phyloP scores from a whole-genome alignment of 2,113 vertebrate genomes.

The Cariama cristata region DNA sequence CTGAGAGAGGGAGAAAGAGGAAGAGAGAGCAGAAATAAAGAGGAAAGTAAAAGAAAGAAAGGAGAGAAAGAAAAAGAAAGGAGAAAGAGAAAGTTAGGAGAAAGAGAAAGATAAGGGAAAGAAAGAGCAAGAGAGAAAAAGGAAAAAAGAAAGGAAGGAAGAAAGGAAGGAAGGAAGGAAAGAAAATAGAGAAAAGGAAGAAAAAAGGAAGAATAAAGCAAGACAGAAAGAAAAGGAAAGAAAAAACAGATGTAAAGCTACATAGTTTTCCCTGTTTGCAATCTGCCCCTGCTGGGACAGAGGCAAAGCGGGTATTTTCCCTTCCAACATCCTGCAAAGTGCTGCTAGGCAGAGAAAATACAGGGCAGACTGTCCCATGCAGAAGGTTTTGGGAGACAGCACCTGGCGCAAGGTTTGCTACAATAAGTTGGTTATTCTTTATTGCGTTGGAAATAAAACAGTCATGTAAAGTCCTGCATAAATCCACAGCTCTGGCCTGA shows the following conservation, averaged over 20 bases:
- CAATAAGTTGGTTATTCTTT: constrained; percentile 55
- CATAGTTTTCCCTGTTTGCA: neutral
- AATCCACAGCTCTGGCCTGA: constrained; percentile 51
- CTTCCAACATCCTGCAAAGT: constrained; percentile 58
- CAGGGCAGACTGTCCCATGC: constrained; percentile 61
- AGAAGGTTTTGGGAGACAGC: constrained; percentile 57
- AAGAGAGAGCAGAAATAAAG: too few species aligned
- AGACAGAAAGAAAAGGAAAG: neutral
- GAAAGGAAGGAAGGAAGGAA: too few species aligned
- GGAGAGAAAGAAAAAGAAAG: neutral
- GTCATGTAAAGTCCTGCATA: constrained; percentile 65
- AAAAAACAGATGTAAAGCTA: neutral
- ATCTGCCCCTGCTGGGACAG: neutral
- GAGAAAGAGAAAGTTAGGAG: neutral
- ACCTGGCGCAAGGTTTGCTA: constrained; percentile 58
- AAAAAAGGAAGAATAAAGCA: neutral
- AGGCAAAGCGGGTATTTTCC: neutral
- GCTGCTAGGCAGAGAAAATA: neutral
- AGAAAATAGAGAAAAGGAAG: too few species aligned
- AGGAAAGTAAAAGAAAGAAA: too few species aligned
- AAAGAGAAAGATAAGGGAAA: too few species aligned
- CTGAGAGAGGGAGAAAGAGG: neutral
- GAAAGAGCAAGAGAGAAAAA: neutral
- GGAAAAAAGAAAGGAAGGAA: neutral
- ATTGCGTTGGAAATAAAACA: constrained; percentile 72